Conservation (phyloP, 2,113 vertebrate genomes). For the Pedetes capensis region DNA sequence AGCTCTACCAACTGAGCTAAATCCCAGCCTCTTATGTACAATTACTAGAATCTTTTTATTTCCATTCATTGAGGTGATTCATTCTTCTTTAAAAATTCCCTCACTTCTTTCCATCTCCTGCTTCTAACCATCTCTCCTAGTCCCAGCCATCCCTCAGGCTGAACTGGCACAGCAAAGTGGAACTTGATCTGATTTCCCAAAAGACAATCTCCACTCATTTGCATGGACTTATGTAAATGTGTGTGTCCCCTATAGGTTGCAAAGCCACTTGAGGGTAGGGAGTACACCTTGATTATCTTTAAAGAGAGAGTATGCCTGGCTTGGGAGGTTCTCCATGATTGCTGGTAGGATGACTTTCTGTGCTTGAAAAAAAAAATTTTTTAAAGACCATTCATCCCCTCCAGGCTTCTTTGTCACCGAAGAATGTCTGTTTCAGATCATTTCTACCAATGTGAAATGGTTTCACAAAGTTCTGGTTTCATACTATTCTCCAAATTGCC, state of each 20-base stretch:
- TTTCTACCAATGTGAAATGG: background rate
- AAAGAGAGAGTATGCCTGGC: background rate
- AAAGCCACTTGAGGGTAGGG: background rate
- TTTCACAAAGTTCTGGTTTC: background rate
- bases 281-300: background rate
- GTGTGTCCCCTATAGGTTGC: background rate
- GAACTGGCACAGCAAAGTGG: background rate
- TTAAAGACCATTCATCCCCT: background rate
- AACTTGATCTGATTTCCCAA: background rate
- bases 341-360: background rate
- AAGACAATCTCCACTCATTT: background rate
- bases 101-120: background rate
- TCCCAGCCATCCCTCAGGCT: background rate
- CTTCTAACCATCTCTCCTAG: background rate
- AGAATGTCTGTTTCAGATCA: background rate
- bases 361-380: background rate
- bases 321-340: background rate
- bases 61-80: background rate
- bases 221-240: background rate
- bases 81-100: background rate
- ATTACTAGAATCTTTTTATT: background rate
- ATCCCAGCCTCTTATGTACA: background rate
- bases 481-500: background rate
- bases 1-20: too few species aligned
- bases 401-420: background rate